These are phyloP conservation scores for Mycalesis mineus DNA, from an alignment of 2,888 invertebrate genomes.

Conservation along the genomic window DNA sequence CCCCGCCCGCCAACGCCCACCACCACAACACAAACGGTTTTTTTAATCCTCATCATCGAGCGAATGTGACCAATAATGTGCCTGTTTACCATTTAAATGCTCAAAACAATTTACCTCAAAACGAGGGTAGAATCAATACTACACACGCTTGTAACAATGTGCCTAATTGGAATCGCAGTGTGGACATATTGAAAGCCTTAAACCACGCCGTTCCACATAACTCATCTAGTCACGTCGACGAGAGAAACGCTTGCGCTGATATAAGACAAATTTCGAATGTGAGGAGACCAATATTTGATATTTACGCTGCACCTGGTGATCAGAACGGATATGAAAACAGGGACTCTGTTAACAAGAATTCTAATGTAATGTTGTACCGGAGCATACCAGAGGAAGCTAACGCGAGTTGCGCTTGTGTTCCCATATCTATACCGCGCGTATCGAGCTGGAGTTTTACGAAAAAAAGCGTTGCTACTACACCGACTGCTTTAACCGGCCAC, in stretches of 20 bases:
- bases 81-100: not conserved
- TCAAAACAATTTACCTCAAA: constrained; percentile 1
- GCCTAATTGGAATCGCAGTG: constrained; percentile 9
- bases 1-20: not conserved
- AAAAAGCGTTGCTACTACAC: not conserved
- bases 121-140: not conserved
- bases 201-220: constrained; percentile 7
- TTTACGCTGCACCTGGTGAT: not conserved
- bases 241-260: not conserved
- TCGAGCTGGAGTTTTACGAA: constrained; percentile 24
- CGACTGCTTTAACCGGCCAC: not conserved
- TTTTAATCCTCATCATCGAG: not conserved
- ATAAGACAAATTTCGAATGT: constrained; percentile 1
- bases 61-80: constrained; percentile 4
- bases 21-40: constrained; percentile 6
- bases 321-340: not conserved
- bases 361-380: not conserved
- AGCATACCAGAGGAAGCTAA: constrained; percentile 6
- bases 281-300: not conserved
- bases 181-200: constrained; percentile 5
- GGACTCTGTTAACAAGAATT: not conserved
- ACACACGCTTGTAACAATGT: not conserved
- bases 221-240: not conserved
- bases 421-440: constrained; percentile 10
- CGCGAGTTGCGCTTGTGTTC: constrained; percentile 9